Conservation (phyloP, 2,113 vertebrate genomes). For the Mobula hypostoma region DNA sequence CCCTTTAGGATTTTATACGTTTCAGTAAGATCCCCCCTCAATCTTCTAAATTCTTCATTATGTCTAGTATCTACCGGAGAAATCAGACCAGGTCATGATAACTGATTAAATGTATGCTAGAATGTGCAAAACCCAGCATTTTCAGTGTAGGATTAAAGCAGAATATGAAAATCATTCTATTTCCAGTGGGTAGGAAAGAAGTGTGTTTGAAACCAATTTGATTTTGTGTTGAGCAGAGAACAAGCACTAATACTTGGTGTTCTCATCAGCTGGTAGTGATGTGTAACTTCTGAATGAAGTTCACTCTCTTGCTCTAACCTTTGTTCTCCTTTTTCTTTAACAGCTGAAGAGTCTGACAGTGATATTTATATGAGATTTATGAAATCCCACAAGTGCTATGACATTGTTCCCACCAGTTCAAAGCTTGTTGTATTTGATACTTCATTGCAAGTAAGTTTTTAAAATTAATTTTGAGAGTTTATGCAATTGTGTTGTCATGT, state of each 20-base stretch:
- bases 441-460: constrained; percentile 77
- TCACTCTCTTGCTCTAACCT: constrained; percentile 22
- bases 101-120: neutral
- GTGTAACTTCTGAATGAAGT: neutral
- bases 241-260: neutral
- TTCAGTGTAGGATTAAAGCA: neutral
- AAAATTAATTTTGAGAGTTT: constrained; percentile 30
- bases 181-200: neutral
- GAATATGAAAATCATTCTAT: neutral
- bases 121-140: neutral
- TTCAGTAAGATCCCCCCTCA: no score
- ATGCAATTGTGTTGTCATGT: neutral
- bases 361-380: constrained; percentile 97
- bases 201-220: neutral
- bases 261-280: constrained; percentile 39
- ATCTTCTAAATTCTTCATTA: no score
- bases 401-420: constrained; percentile 94
- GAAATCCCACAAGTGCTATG: constrained; percentile 96
- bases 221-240: neutral
- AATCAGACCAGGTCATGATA: neutral
- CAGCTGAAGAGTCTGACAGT: constrained; percentile 77
- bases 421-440: constrained; percentile 97
- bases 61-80: neutral
- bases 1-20: no score
- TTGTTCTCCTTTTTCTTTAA: constrained; percentile 47